Evolutionary conservation across 1,140 invertebrate genomes (phyloP).

Genomic region (Coenobita brevimanus): DNA sequence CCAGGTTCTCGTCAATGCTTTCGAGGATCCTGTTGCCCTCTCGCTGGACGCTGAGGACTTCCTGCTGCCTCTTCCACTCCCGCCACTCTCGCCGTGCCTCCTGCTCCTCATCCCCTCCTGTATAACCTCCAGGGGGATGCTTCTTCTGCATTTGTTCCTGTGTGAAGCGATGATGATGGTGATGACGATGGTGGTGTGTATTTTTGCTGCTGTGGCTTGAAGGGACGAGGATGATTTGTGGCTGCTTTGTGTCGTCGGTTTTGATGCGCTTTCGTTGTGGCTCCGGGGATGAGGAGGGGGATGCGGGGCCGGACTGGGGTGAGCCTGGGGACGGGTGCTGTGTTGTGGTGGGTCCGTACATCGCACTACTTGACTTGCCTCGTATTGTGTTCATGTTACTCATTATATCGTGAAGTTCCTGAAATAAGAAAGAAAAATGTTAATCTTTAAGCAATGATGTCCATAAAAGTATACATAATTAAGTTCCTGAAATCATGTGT

Average conservation of each 20-base stretch:
- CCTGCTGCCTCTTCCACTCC: constrained; percentile 31
- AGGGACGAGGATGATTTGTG: constrained; percentile 7
- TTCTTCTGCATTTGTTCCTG: background rate
- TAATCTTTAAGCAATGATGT: no score
- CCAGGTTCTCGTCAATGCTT: constrained; percentile 8
- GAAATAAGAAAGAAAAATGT: no score
- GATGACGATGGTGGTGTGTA: background rate
- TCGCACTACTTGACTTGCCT: background rate
- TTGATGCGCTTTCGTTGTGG: background rate
- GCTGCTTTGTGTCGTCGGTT: background rate
- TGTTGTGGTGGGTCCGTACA: background rate
- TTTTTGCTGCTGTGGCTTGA: background rate
- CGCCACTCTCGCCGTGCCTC: constrained; percentile 33
- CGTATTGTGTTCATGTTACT: background rate
- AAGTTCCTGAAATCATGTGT: no score
- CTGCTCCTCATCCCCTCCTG: background rate
- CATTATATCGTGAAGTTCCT: constrained; percentile 24
- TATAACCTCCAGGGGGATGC: background rate
- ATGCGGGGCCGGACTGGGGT: background rate
- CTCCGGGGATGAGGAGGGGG: constrained; percentile 11
- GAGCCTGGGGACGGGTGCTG: background rate
- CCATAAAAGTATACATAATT: no score
- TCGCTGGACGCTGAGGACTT: background rate
- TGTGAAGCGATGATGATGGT: background rate
- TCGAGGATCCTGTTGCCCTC: constrained; percentile 14